These are phyloP conservation scores for Galerucella nymphaeae DNA, from an alignment of 2,888 invertebrate genomes.

Conservation along the genomic window DNA sequence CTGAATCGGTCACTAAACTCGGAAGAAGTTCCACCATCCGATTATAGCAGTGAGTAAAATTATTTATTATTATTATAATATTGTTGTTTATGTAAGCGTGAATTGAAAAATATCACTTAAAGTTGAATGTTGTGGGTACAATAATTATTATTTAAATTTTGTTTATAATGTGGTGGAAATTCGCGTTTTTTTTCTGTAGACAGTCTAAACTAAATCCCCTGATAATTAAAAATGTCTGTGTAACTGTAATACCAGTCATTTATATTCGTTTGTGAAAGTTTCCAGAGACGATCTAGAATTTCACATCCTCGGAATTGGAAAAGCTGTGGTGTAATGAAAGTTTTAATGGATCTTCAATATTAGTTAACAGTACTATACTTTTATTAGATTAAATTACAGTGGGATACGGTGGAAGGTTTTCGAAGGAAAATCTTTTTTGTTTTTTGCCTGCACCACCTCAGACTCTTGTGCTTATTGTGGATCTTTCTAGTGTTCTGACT, in stretches of 20 bases:
- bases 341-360: neutral
- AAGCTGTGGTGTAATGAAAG: neutral
- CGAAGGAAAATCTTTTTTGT: too few species aligned
- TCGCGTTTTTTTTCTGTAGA: too few species aligned
- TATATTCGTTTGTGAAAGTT: neutral
- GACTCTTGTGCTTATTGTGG: too few species aligned
- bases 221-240: neutral
- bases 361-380: neutral
- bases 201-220: too few species aligned
- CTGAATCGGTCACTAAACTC: slow-evolving; percentile 69
- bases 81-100: neutral
- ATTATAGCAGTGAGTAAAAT: slow-evolving; percentile 51
- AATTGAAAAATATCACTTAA: neutral
- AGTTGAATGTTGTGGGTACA: too few species aligned
- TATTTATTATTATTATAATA: slow-evolving; percentile 1
- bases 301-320: neutral
- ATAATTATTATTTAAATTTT: too few species aligned
- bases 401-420: too few species aligned
- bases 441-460: too few species aligned
- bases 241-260: neutral
- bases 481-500: too few species aligned
- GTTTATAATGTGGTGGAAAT: too few species aligned
- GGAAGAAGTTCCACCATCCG: slow-evolving; percentile 62
- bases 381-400: neutral
- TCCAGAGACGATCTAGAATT: neutral